These are phyloP conservation scores for Drosophila prolongata DNA, from an alignment of 2,888 invertebrate species.

Conservation along the genomic window DNA sequence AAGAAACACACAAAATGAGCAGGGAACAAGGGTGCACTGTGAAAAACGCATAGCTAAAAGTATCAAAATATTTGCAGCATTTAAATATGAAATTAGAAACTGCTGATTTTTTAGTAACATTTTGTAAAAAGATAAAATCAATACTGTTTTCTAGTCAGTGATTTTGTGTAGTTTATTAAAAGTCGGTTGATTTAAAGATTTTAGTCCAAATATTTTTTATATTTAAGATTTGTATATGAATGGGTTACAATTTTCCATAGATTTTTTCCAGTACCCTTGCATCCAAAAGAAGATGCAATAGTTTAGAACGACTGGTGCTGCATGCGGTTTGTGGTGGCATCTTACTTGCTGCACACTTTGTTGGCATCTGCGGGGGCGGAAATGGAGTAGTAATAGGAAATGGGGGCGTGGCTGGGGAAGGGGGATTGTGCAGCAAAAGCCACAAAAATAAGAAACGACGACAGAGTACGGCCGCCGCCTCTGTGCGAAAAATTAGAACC, in stretches of 20 bases:
- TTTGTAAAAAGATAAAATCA: too few species aligned
- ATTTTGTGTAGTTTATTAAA: too few species aligned
- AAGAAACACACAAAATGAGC: constrained; percentile 63
- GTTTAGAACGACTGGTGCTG: constrained; percentile 45
- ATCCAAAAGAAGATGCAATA: constrained; percentile 48
- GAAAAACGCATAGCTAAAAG: background rate
- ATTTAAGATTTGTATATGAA: too few species aligned
- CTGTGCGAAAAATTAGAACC: constrained; percentile 70
- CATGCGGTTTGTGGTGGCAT: constrained; percentile 74
- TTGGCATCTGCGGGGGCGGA: constrained; percentile 25
- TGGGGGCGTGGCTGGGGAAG: background rate
- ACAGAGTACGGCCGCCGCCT: constrained; percentile 56
- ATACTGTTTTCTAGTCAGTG: too few species aligned
- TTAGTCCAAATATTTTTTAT: too few species aligned
- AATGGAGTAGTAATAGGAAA: constrained; percentile 5
- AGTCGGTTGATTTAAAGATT: too few species aligned
- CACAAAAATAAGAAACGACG: constrained; percentile 69
- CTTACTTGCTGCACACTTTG: constrained; percentile 70
- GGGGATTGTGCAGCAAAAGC: constrained; percentile 41
- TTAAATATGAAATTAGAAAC: too few species aligned
- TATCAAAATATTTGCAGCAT: background rate
- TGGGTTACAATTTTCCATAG: background rate
- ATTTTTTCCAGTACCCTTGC: constrained; percentile 12
- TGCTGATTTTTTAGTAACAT: too few species aligned
- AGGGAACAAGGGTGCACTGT: constrained; percentile 27